These are phyloP conservation scores for Teleogryllus occipitalis DNA, from an alignment of 1,140 invertebrate genomes.

Conservation along the genomic window DNA sequence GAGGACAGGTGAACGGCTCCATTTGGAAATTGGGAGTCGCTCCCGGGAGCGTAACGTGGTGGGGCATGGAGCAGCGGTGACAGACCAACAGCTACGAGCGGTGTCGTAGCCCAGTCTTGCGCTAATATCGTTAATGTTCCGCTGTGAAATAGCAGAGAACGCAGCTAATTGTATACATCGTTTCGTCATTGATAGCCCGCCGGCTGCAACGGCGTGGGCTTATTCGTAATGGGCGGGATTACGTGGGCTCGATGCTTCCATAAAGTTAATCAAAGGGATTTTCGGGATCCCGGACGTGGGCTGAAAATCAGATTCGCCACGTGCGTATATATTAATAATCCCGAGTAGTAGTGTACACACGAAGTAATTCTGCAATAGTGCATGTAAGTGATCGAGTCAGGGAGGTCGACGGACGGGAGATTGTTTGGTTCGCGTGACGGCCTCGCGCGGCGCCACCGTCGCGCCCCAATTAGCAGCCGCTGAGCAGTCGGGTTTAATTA, in stretches of 20 bases:
- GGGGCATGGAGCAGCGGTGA: not conserved
- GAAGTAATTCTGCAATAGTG: not conserved
- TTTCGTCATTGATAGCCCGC: not conserved
- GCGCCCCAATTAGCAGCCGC: too few species aligned
- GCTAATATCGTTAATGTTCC: not conserved
- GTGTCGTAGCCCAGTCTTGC: not conserved
- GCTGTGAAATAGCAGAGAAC: not conserved
- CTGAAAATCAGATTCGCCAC: not conserved
- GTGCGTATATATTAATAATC: not conserved
- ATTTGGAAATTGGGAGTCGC: too few species aligned
- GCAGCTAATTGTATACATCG: not conserved
- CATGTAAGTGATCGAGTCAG: too few species aligned
- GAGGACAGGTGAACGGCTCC: too few species aligned
- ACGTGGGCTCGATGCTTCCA: not conserved
- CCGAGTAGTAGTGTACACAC: not conserved
- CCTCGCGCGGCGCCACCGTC: too few species aligned
- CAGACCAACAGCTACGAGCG: not conserved
- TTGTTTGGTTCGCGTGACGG: too few species aligned
- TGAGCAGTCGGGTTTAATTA: too few species aligned
- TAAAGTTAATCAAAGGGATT: not conserved
- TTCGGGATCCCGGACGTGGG: not conserved
- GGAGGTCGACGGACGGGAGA: too few species aligned
- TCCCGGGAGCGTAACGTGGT: too few species aligned
- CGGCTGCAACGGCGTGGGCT: not conserved
- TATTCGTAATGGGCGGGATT: not conserved